These are phyloP conservation scores for Coremacera marginata DNA, from an alignment of 2,888 invertebrate genomes.

Conservation along the genomic window DNA sequence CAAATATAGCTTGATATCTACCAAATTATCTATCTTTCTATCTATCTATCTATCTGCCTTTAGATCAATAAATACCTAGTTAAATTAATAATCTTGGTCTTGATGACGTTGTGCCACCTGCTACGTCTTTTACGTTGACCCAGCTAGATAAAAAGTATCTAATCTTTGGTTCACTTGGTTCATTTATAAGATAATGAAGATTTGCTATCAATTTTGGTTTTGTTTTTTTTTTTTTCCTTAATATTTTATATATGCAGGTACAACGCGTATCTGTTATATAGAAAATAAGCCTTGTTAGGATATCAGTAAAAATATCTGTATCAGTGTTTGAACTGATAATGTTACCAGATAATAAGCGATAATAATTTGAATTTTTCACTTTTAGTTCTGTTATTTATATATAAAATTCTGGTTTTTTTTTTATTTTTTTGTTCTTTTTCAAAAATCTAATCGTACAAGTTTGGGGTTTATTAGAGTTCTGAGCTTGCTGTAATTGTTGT, in stretches of 20 bases:
- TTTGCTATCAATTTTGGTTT: constrained; percentile 63
- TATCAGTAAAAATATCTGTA: constrained; percentile 49
- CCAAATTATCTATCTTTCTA: too few relatives aligned
- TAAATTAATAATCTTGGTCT: not conserved
- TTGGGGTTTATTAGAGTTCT: constrained; percentile 15
- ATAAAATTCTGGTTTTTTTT: not conserved
- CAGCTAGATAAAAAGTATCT: constrained; percentile 68
- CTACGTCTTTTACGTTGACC: constrained; percentile 56
- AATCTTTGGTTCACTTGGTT: constrained; percentile 53
- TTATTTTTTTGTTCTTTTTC: constrained; percentile 9
- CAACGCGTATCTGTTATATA: not conserved
- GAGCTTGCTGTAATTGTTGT: constrained; percentile 15
- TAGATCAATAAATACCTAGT: not conserved
- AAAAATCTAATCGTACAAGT: constrained; percentile 34
- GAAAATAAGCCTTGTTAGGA: constrained; percentile 35
- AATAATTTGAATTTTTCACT: constrained; percentile 68
- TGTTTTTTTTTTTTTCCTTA: constrained; percentile 22
- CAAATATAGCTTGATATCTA: too few relatives aligned
- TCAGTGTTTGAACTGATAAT: constrained; percentile 63
- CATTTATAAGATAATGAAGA: constrained; percentile 66
- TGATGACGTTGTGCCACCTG: constrained; percentile 52
- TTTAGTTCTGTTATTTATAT: constrained; percentile 44
- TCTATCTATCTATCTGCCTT: not conserved
- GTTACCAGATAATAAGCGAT: constrained; percentile 68
- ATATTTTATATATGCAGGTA: not conserved